Evolutionary conservation across 2,113 vertebrate genomes (phyloP).

Genomic region (Microtus montanus): DNA sequence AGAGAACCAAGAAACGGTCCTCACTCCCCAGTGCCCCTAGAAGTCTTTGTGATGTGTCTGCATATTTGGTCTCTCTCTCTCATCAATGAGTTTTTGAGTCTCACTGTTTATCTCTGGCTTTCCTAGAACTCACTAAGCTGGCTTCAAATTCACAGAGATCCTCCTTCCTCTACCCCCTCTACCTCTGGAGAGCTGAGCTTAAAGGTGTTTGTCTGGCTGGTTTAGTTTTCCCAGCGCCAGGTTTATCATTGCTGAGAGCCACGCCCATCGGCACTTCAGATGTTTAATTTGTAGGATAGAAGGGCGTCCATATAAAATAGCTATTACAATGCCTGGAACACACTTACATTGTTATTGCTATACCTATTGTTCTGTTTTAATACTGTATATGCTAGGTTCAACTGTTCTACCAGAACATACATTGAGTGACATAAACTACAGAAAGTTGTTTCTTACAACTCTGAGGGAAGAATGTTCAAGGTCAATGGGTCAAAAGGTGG

Average conservation of each 20-base stretch:
- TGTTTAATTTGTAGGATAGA: background rate
- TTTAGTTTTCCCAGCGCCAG: background rate
- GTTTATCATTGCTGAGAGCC: background rate
- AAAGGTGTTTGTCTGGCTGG: background rate
- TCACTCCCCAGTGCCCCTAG: background rate
- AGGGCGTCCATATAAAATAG: background rate
- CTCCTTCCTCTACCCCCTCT: background rate
- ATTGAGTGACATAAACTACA: background rate
- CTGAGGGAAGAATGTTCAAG: background rate
- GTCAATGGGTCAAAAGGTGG: no score
- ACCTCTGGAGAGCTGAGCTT: background rate
- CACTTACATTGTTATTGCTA: background rate
- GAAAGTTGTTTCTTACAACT: conserved; percentile 1
- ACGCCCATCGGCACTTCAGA: background rate
- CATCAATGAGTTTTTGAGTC: background rate
- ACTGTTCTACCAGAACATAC: background rate
- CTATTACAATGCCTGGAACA: background rate
- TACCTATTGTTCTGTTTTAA: background rate
- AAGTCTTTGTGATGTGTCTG: background rate
- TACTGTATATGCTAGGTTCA: background rate
- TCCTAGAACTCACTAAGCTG: no score
- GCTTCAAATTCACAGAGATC: no score
- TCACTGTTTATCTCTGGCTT: background rate
- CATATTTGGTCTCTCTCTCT: fast-evolving
- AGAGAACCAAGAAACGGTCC: background rate